Evolutionary conservation across 2,113 vertebrate genomes (phyloP).

Genomic region (Tylochromis polylepis): DNA sequence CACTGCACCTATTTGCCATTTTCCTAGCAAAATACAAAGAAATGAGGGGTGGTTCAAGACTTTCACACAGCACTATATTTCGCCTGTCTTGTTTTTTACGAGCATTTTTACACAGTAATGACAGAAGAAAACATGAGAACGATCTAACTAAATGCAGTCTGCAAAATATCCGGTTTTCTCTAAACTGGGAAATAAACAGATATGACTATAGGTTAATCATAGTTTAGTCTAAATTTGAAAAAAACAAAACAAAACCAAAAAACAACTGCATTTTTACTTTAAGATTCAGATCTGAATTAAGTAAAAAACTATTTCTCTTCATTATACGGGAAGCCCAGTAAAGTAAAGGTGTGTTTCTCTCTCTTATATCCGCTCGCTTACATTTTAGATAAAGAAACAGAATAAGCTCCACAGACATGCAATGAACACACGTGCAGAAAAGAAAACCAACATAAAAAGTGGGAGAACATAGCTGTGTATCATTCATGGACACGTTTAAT

Average conservation of each 20-base stretch:
- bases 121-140: not conserved
- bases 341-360: not conserved
- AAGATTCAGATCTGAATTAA: slow-evolving; percentile 8
- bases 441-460: slow-evolving; percentile 1
- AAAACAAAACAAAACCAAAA: no score
- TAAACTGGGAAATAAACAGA: not conserved
- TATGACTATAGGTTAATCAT: not conserved
- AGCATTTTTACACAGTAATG: not conserved
- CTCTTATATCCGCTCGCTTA: slow-evolving; percentile 4
- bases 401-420: not conserved
- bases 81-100: not conserved
- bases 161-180: not conserved
- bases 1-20: not conserved
- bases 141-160: not conserved
- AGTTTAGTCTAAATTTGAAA: not conserved
- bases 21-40: not conserved
- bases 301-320: not conserved
- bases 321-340: not conserved
- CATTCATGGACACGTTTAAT: slow-evolving; percentile 56
- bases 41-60: not conserved
- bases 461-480: slow-evolving; percentile 29
- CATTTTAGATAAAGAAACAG: not conserved
- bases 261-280: not conserved
- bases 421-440: not conserved
- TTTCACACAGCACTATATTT: not conserved